Evolutionary conservation across 2,113 vertebrate species (phyloP).

Genomic region (Macaca mulatta): DNA sequence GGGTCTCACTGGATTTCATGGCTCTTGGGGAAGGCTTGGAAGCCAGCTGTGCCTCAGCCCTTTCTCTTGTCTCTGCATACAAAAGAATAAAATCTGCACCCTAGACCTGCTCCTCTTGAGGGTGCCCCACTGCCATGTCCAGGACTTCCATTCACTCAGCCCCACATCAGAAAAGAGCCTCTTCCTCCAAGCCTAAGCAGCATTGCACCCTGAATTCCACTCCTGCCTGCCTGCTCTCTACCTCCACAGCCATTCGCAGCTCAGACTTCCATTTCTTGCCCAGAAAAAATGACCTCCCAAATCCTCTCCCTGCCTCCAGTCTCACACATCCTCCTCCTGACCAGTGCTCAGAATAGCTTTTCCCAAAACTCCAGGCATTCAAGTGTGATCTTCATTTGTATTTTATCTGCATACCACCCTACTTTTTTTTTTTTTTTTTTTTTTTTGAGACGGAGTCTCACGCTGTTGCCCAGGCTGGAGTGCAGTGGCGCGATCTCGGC

Average conservation of each 20-base stretch:
- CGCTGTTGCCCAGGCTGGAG: too few relatives aligned
- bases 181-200: neutral
- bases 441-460: too few relatives aligned
- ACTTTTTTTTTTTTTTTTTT: neutral
- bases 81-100: neutral
- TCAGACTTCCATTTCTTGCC: constrained; percentile 11
- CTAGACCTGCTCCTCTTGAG: neutral
- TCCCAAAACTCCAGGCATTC: neutral
- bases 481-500: too few relatives aligned
- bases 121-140: neutral
- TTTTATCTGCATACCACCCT: neutral
- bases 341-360: neutral
- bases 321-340: neutral
- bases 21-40: neutral
- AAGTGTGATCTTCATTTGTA: neutral
- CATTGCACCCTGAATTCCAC: neutral
- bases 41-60: neutral
- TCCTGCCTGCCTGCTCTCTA: neutral
- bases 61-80: neutral
- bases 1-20: neutral
- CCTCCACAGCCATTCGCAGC: neutral
- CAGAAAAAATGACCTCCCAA: neutral
- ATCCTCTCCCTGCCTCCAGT: neutral
- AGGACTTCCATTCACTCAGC: neutral
- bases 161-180: neutral